phyloP scores from a whole-genome alignment of 37 sponge, comb jelly and placozoan genomes.

The Oopsacas minuta region DNA sequence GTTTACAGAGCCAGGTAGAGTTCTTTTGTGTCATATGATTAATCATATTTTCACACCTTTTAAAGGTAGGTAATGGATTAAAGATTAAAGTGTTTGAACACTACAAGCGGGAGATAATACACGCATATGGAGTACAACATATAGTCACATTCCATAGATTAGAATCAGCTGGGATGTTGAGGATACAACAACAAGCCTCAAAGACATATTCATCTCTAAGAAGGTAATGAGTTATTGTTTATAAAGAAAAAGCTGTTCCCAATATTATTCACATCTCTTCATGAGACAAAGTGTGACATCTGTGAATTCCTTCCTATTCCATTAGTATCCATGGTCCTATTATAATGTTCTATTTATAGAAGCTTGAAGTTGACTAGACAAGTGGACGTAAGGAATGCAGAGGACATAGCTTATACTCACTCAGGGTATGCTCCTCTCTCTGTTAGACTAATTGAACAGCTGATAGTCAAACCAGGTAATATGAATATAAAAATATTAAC shows the following conservation, averaged over 20 bases:
- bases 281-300: too few species aligned
- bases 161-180: slow-evolving; percentile 70
- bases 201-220: neutral
- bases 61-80: slow-evolving; percentile 52
- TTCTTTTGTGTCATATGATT: neutral
- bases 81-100: slow-evolving; percentile 68
- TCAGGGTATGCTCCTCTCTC: slow-evolving; percentile 97
- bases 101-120: slow-evolving; percentile 77
- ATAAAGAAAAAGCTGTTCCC: too few species aligned
- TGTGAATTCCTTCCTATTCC: too few species aligned
- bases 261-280: too few species aligned
- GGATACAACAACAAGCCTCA: slow-evolving; percentile 37
- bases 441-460: slow-evolving; percentile 59
- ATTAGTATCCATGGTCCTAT: neutral
- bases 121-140: slow-evolving; percentile 77
- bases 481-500: neutral
- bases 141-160: slow-evolving; percentile 50
- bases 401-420: slow-evolving; percentile 70
- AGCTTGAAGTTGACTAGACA: neutral
- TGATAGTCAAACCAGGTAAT: slow-evolving; percentile 37
- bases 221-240: too few species aligned
- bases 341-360: neutral
- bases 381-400: slow-evolving; percentile 32
- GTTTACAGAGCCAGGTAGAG: slow-evolving; percentile 73
- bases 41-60: neutral